Conservation (phyloP, 2,797 vertebrate species). For the Chelon labrosus region DNA sequence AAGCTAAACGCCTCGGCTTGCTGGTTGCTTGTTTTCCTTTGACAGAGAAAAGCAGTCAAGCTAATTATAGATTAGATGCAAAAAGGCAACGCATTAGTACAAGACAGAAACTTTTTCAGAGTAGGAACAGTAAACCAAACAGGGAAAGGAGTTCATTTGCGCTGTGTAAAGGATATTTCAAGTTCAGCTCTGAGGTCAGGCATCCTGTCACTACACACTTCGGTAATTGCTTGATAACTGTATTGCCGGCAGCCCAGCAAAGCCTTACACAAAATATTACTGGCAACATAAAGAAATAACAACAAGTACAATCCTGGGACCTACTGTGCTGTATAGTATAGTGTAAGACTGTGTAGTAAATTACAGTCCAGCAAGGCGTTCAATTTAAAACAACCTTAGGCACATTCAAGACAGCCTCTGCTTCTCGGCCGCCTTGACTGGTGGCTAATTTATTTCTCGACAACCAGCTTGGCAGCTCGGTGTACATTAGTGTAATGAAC, state of each 20-base stretch:
- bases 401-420: neutral
- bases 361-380: slow-evolving; percentile 20
- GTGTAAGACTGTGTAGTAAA: slow-evolving; percentile 18
- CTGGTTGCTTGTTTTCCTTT: slow-evolving; percentile 31
- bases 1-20: slow-evolving; percentile 30
- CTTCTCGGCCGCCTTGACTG: slow-evolving; percentile 23
- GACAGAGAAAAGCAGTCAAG: slow-evolving; percentile 21
- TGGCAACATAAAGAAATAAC: slow-evolving; percentile 22
- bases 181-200: slow-evolving; percentile 19
- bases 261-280: slow-evolving; percentile 6
- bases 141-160: slow-evolving; percentile 52
- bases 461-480: slow-evolving; percentile 9
- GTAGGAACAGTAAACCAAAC: slow-evolving; percentile 39
- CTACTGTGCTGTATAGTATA: neutral
- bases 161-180: slow-evolving; percentile 10
- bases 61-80: slow-evolving; percentile 43
- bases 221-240: slow-evolving; percentile 36
- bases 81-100: slow-evolving; percentile 30
- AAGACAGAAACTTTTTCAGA: slow-evolving; percentile 21
- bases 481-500: slow-evolving; percentile 38
- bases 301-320: slow-evolving; percentile 14
- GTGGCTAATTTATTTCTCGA: slow-evolving; percentile 37
- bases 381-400: slow-evolving; percentile 39
- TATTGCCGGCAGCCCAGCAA: slow-evolving; percentile 26
- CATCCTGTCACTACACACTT: slow-evolving; percentile 15